Base-by-base conservation (phyloP, 2,888 invertebrate genomes). In the Drosophila maculinotata region DNA sequence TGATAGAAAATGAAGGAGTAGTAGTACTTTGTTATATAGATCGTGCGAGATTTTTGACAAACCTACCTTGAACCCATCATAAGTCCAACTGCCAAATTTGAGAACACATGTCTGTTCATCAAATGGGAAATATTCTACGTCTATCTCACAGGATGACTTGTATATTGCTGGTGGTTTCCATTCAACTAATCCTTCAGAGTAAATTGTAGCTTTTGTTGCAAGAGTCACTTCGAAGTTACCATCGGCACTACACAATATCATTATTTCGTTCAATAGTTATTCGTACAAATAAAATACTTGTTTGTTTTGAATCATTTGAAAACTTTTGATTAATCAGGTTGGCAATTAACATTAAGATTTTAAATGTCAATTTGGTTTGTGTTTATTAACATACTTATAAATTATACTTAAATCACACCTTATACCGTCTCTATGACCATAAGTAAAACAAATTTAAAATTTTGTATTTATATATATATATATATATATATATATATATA, bases 161-260 rank as follows among this genome's bases (percentile, higher is more conserved):
- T 98, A 98, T 93, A 98, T 98, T 92, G 98, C 98, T 89, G 98
- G 98, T 89, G 98, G 98, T 93, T 98, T 97, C 98, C 98, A 98
- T 92, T 96, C 95, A 92, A 98, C 97, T 93, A 95, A 94, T 92
- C 98, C 98, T 93, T 94, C 96, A 94, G 95, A 94, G 95, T 96
- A 96, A 92, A 97, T 96, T 88, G 96, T 97, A 89, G 97, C 97
- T 94, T 97, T 97, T 91, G 97, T 97, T 95, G 97, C 97, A 93
- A 97, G 94, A 90, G 97, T 97, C 93, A 97, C 97, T 94, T 97
- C 97, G 94, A 97, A 97, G 95, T 97, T 97, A 92, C 97, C 97
- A 93, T 97, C 97, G 93, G 97, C 97, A 95, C 97, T 97, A 95
- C 93, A 94, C 76, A 70, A 79, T 83, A 80, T 79, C 62, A 71